Evolutionary conservation across 2,888 invertebrate species (phyloP).

Genomic region (Latrodectus elegans): DNA sequence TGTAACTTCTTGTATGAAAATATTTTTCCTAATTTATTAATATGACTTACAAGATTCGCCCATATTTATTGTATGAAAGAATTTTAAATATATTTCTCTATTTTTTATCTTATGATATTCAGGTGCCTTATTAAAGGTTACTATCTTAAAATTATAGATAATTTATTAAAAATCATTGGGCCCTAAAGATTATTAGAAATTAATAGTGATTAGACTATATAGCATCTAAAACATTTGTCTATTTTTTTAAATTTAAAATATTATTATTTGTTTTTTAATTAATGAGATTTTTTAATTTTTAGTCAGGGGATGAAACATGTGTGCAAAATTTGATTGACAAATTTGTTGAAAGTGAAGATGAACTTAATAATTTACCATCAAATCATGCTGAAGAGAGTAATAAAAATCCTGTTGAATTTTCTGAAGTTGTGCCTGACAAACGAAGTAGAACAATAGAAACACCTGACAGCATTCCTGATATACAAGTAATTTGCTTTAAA

Average conservation of each 20-base stretch:
- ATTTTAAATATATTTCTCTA: too few relatives aligned
- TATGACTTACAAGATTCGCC: too few relatives aligned
- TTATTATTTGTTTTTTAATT: neutral
- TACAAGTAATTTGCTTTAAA: slow-evolving; percentile 40
- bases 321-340: slow-evolving; percentile 54
- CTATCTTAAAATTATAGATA: too few relatives aligned
- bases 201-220: too few relatives aligned
- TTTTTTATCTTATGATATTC: too few relatives aligned
- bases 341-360: slow-evolving; percentile 68
- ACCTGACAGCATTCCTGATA: slow-evolving; percentile 61
- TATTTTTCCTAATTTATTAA: too few relatives aligned
- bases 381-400: slow-evolving; percentile 46
- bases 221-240: neutral
- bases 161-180: too few relatives aligned
- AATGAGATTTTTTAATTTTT: neutral
- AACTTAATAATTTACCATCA: slow-evolving; percentile 69
- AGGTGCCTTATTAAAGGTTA: too few relatives aligned
- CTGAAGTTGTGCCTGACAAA: slow-evolving; percentile 39
- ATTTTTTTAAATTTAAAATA: neutral
- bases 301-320: slow-evolving; percentile 66
- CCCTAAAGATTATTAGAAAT: too few relatives aligned
- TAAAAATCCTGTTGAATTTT: slow-evolving; percentile 11
- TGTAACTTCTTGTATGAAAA: too few relatives aligned
- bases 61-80: too few relatives aligned
- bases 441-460: slow-evolving; percentile 50